Evolutionary conservation across 2,797 vertebrate genomes (phyloP), one percentile per base, ranked within the genome.

Genomic region (Spizella passerina): DNA sequence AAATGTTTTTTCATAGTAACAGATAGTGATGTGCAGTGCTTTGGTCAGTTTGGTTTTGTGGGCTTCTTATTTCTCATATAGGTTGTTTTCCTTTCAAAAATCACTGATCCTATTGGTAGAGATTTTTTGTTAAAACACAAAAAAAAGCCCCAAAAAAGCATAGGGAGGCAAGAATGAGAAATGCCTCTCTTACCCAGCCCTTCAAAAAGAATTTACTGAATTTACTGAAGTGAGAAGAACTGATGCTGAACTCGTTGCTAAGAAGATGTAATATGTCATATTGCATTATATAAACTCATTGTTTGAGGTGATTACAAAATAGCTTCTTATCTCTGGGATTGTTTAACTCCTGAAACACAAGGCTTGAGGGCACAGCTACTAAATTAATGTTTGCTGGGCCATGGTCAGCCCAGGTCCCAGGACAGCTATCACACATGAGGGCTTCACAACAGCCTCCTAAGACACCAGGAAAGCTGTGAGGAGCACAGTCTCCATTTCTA

Each of bases 141-240:
- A n/a, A 24, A 8, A 43, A 18, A 10, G 3, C 9, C 18, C 29
- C 10, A 7, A 53, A 24, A 29, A 65, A 52, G 15, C 4, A 30
- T 7, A 44, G 30, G 8, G 14, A 47, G 24, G 13, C 65, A 80
- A 80, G 19, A 87, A 91, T 12, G 7, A 81, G 19, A 87, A 95
- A 53, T 46, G 71, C 4, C 4, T 79, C 68, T 80, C 43, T 68
- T 39, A 81, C 56, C 7, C 30, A 86, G 36, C 14, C 26, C 46
- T 92, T 82, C 75, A 32, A 59, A 86, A 94, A 89, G 47, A 52
- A 39, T 39, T 29, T 29, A 59, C 59, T 77, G 81, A 86, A 86
- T 92, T 81, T 89, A 64, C 75, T 90, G 38, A 88, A 84, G 23
- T 92, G 70, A 94, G 66, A 91, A 77, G 49, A 93, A 30, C 56